Evolutionary conservation across 2,888 invertebrate genomes (phyloP), one percentile per base, ranked within the genome.

Genomic region (Latheticus oryzae): DNA sequence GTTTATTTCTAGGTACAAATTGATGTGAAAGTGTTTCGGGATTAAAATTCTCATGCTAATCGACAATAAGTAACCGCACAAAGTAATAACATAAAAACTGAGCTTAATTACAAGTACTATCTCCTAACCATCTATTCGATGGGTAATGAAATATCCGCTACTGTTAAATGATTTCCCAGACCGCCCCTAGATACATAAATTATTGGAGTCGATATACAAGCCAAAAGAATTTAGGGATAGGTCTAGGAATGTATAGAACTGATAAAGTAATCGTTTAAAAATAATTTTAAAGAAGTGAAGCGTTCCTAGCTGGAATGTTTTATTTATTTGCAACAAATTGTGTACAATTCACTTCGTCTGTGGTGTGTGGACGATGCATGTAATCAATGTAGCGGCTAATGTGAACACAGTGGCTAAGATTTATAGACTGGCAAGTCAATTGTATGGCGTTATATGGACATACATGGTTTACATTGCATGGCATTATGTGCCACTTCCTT

Each of bases 301-400:
- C n/a, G n/a, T n/a, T n/a, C n/a, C n/a, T n/a, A n/a, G n/a, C n/a
- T n/a, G n/a, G n/a, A 9, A 17, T 35, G 16, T 35, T 35, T 16
- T 16, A 21, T 66, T 66, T 63, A 61, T 62, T 67, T 63, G 50
- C 61, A 70, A 67, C 68, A 68, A 69, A 70, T 70, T 69, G 64
- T 63, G 50, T 51, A 59, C 65, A 66, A 66, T 64, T 63, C 67
- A 63, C 62, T 62, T 63, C 64, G 62, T 53, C 64, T 69, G 64
- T 69, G 69, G 63, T 65, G 69, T 71, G 71, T 71, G 71, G 68
- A 70, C 74, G 72, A 71, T 74, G 73, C 74, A 75, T 76, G 75
- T 75, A 76, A 76, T 76, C 76, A 76, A 75, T 76, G 76, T 75
- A 75, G 72, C 75, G 74, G 73, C 75, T 76, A 75, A 76, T 75